These are phyloP conservation scores for Conopomorpha cramerella DNA, from an alignment of 1,140 invertebrate species.

Conservation along the genomic window DNA sequence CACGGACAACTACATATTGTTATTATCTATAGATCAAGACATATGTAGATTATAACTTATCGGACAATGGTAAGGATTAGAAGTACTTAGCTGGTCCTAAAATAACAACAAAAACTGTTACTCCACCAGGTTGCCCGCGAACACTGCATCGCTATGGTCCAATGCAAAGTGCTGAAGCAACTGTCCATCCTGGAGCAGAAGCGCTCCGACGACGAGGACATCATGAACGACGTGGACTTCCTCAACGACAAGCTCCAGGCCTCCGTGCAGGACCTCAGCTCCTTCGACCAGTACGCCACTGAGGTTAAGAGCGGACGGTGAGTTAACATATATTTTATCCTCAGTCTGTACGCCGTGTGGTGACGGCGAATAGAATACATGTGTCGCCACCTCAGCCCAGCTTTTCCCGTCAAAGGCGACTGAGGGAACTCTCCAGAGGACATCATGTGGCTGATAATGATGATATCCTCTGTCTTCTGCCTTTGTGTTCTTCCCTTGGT, in stretches of 20 bases:
- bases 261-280: conserved; percentile 95
- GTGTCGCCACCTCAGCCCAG: too few species aligned
- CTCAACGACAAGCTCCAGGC: conserved; percentile 90
- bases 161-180: conserved; percentile 96
- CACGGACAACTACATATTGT: neutral
- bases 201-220: conserved; percentile 98
- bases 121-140: conserved; percentile 78
- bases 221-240: conserved; percentile 92
- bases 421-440: too few species aligned
- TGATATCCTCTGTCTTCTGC: neutral
- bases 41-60: too few species aligned
- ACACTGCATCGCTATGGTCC: conserved; percentile 98
- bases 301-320: conserved; percentile 76
- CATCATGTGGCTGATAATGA: too few species aligned
- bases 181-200: conserved; percentile 93
- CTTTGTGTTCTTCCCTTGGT: too few species aligned
- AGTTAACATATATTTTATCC: conserved; percentile 4
- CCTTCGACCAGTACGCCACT: conserved; percentile 98
- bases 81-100: neutral
- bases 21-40: neutral
- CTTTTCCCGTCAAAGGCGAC: too few species aligned
- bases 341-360: neutral
- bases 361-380: too few species aligned
- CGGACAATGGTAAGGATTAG: too few species aligned
- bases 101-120: neutral